These are phyloP conservation scores for Eonycteris spelaea DNA, from an alignment of 2,113 vertebrate species.

Conservation along the genomic window DNA sequence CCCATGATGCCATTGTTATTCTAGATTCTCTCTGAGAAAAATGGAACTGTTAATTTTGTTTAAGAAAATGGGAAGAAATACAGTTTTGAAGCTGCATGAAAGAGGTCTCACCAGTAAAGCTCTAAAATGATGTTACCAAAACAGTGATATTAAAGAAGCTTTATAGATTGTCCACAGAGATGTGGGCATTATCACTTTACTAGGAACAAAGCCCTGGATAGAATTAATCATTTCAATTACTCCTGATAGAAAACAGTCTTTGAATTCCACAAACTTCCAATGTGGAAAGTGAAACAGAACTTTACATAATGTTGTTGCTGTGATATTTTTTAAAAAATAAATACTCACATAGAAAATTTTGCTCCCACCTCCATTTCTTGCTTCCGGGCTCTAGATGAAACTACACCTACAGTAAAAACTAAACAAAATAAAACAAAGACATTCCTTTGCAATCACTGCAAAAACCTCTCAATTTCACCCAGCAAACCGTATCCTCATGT, in stretches of 20 bases:
- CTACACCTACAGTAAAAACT: background rate
- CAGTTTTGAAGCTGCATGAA: background rate
- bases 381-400: background rate
- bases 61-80: background rate
- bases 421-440: background rate
- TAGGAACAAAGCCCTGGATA: constrained; percentile 6
- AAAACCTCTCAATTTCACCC: background rate
- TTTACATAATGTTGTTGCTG: background rate
- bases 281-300: constrained; percentile 14
- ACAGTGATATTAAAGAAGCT: background rate
- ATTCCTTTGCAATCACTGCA: background rate
- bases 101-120: background rate
- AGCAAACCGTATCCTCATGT: background rate
- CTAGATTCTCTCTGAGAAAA: background rate
- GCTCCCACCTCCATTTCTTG: background rate
- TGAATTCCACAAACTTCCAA: constrained; percentile 21
- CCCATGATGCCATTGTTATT: background rate
- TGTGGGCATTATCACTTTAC: background rate
- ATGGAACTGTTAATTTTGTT: background rate
- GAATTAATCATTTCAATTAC: constrained; percentile 8
- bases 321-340: background rate
- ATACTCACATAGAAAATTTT: background rate
- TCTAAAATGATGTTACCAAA: background rate
- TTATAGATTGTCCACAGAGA: background rate
- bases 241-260: constrained; percentile 17